A percentile compares a stretch with the other conserved stretches of the same genome.
Evolutionary conservation across 2,113 vertebrate species (phyloP).

Genomic region (Ciconia maguari): DNA sequence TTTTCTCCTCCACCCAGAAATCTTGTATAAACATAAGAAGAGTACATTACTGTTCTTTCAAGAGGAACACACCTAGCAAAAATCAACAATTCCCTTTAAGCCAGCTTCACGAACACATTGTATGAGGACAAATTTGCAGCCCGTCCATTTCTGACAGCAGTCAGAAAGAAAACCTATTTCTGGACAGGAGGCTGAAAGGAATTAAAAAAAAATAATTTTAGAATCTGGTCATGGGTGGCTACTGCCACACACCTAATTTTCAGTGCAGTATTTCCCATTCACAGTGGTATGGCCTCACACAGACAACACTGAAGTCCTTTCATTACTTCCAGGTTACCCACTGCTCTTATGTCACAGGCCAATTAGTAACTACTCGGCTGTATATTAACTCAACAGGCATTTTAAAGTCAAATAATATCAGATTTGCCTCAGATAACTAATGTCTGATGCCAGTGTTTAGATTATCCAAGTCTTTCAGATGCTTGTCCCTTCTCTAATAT

Average conservation of each 20-base stretch:
- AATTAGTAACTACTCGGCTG: neutral
- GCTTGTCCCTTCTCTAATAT: neutral
- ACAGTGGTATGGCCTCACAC: neutral
- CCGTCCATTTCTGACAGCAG: neutral
- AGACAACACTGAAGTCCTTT: neutral
- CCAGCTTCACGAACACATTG: neutral
- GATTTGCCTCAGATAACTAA: neutral
- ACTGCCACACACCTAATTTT: neutral
- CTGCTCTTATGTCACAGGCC: neutral
- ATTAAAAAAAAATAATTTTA: neutral
- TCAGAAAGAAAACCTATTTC: neutral
- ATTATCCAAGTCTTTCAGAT: neutral
- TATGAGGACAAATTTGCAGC: neutral
- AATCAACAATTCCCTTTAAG: neutral
- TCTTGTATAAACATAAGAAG: neutral
- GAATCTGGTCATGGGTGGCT: neutral
- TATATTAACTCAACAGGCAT: neutral
- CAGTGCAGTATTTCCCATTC: neutral
- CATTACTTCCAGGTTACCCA: neutral
- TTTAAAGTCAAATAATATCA: neutral
- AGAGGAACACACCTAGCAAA: conserved; percentile 8
- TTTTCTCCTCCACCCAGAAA: conserved; percentile 4
- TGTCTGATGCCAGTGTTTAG: neutral
- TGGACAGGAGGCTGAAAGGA: neutral
- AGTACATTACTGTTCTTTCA: neutral